Evolutionary conservation across 2,888 invertebrate species (phyloP).

Genomic region (Nymphalis c-album): DNA sequence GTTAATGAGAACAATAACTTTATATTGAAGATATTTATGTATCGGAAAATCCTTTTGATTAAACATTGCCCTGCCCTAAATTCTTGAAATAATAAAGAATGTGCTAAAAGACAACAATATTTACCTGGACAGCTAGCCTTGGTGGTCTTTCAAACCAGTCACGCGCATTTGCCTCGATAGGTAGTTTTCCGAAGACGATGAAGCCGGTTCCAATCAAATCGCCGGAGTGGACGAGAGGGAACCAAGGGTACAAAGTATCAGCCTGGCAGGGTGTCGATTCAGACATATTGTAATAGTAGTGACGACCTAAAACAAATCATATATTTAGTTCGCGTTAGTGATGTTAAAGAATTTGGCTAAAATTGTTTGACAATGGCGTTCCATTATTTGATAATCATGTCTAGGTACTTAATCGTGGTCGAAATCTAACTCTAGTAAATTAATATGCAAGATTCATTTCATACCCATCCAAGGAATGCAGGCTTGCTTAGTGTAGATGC

Average conservation of each 20-base stretch:
- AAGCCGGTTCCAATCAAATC: constrained; percentile 49
- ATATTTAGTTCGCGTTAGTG: neutral
- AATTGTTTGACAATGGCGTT: too few species aligned
- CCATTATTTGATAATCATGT: too few species aligned
- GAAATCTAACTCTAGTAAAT: too few species aligned
- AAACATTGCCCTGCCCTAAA: too few species aligned
- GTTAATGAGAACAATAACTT: too few species aligned
- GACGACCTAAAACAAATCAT: constrained; percentile 45
- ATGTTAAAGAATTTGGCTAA: too few species aligned
- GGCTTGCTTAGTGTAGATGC: constrained; percentile 55
- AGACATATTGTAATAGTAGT: constrained; percentile 58
- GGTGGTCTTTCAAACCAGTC: constrained; percentile 52
- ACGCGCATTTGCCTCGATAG: constrained; percentile 25
- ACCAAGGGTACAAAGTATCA: constrained; percentile 50
- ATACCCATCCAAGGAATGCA: constrained; percentile 68
- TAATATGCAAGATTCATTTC: constrained; percentile 19
- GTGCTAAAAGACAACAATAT: constrained; percentile 3
- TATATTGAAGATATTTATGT: too few species aligned
- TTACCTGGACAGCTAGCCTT: constrained; percentile 43
- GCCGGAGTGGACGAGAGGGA: constrained; percentile 46
- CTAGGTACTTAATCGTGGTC: too few species aligned
- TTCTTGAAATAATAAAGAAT: neutral
- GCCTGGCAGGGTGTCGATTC: constrained; percentile 42
- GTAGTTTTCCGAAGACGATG: constrained; percentile 43
- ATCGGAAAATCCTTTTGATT: too few species aligned